A percentile compares a stretch with the other conserved stretches of the same genome.
Evolutionary conservation across 2,797 vertebrate genomes (phyloP).

Genomic region (Oryzias sinensis): DNA sequence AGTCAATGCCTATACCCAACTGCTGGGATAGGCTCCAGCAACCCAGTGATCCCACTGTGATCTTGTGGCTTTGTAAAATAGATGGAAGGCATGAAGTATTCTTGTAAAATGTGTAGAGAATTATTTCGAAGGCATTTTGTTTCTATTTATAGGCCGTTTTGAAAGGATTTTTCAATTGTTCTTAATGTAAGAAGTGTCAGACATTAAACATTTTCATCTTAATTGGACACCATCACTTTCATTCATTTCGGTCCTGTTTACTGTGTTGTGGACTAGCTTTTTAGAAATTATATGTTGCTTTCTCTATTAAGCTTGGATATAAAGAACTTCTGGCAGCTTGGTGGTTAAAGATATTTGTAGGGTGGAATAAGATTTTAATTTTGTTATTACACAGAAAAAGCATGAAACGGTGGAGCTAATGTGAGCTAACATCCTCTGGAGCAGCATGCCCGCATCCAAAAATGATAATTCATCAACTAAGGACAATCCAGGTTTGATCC

Average conservation of each 20-base stretch:
- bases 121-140: too few relatives aligned
- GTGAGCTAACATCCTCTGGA: conserved; percentile 77
- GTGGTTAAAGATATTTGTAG: neutral
- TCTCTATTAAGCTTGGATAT: conserved; percentile 17
- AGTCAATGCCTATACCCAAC: too few relatives aligned
- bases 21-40: too few relatives aligned
- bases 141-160: too few relatives aligned
- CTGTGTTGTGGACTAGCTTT: conserved; percentile 31
- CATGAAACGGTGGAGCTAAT: conserved; percentile 78
- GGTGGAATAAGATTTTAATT: conserved; percentile 19
- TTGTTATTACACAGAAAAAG: conserved; percentile 14
- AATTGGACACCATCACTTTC: conserved; percentile 10
- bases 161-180: too few relatives aligned
- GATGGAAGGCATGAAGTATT: too few relatives aligned
- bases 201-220: too few relatives aligned
- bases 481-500: conserved; percentile 5
- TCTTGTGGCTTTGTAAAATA: too few relatives aligned
- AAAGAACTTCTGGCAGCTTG: conserved; percentile 1
- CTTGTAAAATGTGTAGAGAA: too few relatives aligned
- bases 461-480: neutral
- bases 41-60: too few relatives aligned
- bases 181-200: too few relatives aligned
- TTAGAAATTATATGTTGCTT: conserved; percentile 26
- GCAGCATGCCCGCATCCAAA: conserved; percentile 31
- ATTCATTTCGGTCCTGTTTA: conserved; percentile 28